phyloP scores from a whole-genome alignment of 2,888 invertebrate species.

The Cylindroiulus punctatus region DNA sequence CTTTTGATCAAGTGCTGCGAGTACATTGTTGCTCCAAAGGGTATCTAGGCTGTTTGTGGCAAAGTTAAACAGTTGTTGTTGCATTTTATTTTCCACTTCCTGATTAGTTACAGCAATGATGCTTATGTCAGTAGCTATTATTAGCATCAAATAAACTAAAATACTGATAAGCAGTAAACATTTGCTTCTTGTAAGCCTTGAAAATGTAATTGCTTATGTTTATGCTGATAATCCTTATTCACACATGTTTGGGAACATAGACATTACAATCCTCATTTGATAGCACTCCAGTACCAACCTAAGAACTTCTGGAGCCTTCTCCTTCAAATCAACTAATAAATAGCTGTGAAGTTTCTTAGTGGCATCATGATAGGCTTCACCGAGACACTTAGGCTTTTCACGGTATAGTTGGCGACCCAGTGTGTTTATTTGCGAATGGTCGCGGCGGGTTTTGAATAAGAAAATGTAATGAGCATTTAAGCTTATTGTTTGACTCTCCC shows the following conservation, averaged over 20 bases:
- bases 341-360: background rate
- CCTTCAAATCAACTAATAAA: constrained; percentile 36
- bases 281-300: background rate
- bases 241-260: background rate
- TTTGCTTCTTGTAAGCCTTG: too few species aligned
- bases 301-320: background rate
- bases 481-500: background rate
- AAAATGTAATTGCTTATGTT: too few species aligned
- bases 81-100: too few species aligned
- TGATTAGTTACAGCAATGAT: too few species aligned
- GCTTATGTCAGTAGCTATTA: too few species aligned
- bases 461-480: background rate
- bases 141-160: too few species aligned
- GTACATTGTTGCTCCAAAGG: too few species aligned
- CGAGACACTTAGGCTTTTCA: background rate
- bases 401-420: background rate
- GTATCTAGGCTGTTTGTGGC: too few species aligned
- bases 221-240: too few species aligned
- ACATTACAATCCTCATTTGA: background rate
- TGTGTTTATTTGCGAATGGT: background rate
- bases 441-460: background rate
- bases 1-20: too few species aligned
- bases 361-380: background rate
- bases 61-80: too few species aligned
- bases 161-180: too few species aligned